Evolutionary conservation across 2,113 vertebrate species (phyloP).

Genomic region (Argyrosomus japonicus): DNA sequence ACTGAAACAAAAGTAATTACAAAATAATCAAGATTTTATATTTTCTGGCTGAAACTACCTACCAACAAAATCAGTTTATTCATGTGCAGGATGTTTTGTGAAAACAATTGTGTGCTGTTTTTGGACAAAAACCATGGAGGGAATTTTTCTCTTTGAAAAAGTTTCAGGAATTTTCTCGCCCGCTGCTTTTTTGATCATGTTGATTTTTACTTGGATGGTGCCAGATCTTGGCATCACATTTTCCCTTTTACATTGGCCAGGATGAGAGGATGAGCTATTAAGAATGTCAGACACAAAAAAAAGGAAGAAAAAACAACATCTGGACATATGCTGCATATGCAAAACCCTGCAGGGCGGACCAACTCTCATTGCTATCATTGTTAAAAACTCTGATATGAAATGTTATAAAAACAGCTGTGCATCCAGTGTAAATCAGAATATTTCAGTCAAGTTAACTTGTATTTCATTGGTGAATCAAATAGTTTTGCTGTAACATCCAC

Average conservation of each 20-base stretch:
- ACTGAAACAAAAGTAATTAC: too few relatives aligned
- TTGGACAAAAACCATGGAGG: not conserved
- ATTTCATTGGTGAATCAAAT: too few relatives aligned
- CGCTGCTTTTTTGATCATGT: not conserved
- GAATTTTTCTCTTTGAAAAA: not conserved
- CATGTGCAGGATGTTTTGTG: not conserved
- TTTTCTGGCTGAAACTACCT: not conserved
- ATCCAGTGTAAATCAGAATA: too few relatives aligned
- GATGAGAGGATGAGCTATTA: not conserved
- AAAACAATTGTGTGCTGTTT: not conserved
- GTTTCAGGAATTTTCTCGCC: not conserved
- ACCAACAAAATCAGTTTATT: not conserved
- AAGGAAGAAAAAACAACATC: not conserved
- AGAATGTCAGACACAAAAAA: not conserved
- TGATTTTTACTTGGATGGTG: conserved; percentile 6
- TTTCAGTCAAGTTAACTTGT: too few relatives aligned
- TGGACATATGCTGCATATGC: not conserved
- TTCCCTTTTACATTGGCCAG: conserved; percentile 8
- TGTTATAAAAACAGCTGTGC: too few relatives aligned
- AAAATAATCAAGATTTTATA: too few relatives aligned
- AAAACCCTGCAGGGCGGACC: too few relatives aligned
- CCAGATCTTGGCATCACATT: not conserved
- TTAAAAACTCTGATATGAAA: too few relatives aligned
- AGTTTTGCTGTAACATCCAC: too few relatives aligned
- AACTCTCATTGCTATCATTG: too few relatives aligned